Conservation (phyloP, 2,888 invertebrate species). For the Ophion ellenae region DNA sequence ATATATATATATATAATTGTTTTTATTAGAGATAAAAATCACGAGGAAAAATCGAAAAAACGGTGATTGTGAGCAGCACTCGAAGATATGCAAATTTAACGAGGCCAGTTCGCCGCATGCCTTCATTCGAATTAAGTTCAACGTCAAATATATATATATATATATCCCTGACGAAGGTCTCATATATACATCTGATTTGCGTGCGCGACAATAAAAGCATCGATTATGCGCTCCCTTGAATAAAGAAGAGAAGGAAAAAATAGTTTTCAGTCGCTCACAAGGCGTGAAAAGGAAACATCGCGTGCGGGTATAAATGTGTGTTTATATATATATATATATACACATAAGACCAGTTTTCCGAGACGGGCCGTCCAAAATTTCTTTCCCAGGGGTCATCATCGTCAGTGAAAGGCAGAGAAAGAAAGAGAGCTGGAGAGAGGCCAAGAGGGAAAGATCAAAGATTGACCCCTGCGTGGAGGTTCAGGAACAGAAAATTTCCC, state of each 20-base stretch:
- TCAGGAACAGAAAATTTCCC: constrained; percentile 5
- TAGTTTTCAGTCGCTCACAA: constrained; percentile 35
- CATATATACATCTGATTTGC: constrained; percentile 3
- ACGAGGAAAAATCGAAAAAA: not conserved
- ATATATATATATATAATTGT: not conserved
- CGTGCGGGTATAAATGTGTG: constrained; percentile 45
- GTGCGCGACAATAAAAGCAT: constrained; percentile 13
- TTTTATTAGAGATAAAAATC: too few relatives aligned
- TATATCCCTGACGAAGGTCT: constrained; percentile 14
- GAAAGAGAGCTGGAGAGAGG: constrained; percentile 27
- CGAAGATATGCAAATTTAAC: not conserved
- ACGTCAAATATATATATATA: constrained; percentile 10
- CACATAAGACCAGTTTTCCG: constrained; percentile 73
- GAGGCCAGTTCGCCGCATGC: not conserved
- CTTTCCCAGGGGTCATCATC: constrained; percentile 73
- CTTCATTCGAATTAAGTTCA: not conserved
- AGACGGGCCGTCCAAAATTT: constrained; percentile 69
- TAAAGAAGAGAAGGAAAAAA: constrained; percentile 28
- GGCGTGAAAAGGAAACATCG: constrained; percentile 68
- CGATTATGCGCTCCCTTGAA: constrained; percentile 23
- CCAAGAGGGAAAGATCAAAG: constrained; percentile 8
- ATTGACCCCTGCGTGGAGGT: constrained; percentile 57
- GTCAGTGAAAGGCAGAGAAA: constrained; percentile 28
- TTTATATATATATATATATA: not conserved
- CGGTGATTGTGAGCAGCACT: not conserved